Evolutionary conservation across 2,888 invertebrate genomes (phyloP), one percentile per base, ranked within the genome.

Genomic region (Furcula furcula): DNA sequence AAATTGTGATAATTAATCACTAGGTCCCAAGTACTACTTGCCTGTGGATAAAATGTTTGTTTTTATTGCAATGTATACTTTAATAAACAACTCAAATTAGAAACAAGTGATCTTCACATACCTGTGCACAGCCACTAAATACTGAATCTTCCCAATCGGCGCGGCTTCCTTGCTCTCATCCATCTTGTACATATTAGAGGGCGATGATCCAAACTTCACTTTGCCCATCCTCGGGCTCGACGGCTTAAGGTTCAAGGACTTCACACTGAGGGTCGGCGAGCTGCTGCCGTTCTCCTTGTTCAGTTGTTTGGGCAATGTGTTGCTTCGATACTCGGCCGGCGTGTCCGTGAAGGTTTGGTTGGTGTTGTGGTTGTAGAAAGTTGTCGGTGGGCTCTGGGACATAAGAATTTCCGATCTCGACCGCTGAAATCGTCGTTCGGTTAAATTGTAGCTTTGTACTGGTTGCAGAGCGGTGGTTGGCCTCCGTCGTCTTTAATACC

Each of bases 91-190:
- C n/a, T n/a, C n/a, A n/a, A n/a, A n/a, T n/a, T n/a, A n/a, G n/a
- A n/a, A n/a, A n/a, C n/a, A n/a, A n/a, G n/a, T n/a, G n/a, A n/a
- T n/a, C n/a, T n/a, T n/a, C n/a, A n/a, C n/a, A n/a, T 3, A 84
- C 84, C 84, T 77, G 45, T 97, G 96, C 10, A 96, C 93, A 0
- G 95, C 96, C 33, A 95, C 91, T 21, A 97, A 87, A 71, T 94
- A 96, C 32, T 87, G 79, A 28, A 88, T 56, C 40, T 56, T 62
- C n/a, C 54, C 62, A 4, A 28, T 29, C 4, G 32, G 34, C 6
- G 26, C 34, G 25, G 33, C 42, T 7, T 34, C 38, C 4, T 41
- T 47, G 10, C 29, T 45, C 28, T 25, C 20, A 7, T 62, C 57
- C 69, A 72, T 57, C 26, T 55, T 41, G 61, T 65, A 58, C 80